Conservation (phyloP, 2,888 invertebrate species). For the Chromoteleia sp. region DNA sequence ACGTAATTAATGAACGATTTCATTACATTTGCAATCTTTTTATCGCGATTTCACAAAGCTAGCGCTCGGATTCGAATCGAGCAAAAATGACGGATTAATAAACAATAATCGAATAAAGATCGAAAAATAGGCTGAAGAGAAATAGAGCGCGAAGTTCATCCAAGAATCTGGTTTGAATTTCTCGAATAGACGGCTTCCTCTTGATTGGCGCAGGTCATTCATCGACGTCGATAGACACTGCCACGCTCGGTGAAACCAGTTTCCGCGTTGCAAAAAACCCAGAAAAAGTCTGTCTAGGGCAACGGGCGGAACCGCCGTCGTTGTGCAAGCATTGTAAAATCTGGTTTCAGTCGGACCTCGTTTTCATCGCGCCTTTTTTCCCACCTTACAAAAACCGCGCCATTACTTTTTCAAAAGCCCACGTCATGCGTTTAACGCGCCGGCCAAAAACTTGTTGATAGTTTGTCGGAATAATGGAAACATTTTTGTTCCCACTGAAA, state of each 20-base stretch:
- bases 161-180: slow-evolving; percentile 59
- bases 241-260: slow-evolving; percentile 72
- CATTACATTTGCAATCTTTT: not conserved
- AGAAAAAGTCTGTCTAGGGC: slow-evolving; percentile 69
- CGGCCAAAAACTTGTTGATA: slow-evolving; percentile 31
- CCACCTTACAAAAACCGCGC: slow-evolving; percentile 25
- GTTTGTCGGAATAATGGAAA: slow-evolving; percentile 20
- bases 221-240: slow-evolving; percentile 55
- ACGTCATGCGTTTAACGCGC: slow-evolving; percentile 11
- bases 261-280: slow-evolving; percentile 73
- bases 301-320: slow-evolving; percentile 67
- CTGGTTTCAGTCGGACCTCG: slow-evolving; percentile 63
- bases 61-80: not conserved
- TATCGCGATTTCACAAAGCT: not conserved
- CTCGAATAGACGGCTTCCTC: slow-evolving; percentile 49
- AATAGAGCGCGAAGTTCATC: slow-evolving; percentile 55
- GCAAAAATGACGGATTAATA: slow-evolving; percentile 22
- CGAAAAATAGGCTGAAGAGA: slow-evolving; percentile 15
- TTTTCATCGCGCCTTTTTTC: slow-evolving; percentile 50
- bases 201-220: slow-evolving; percentile 68
- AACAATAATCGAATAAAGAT: slow-evolving; percentile 15
- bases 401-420: slow-evolving; percentile 19
- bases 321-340: slow-evolving; percentile 74
- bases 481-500: not conserved
- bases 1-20: not conserved